Base-by-base conservation (phyloP, 2,113 vertebrate genomes). In the Boulengeromyrus knoepffleri region DNA sequence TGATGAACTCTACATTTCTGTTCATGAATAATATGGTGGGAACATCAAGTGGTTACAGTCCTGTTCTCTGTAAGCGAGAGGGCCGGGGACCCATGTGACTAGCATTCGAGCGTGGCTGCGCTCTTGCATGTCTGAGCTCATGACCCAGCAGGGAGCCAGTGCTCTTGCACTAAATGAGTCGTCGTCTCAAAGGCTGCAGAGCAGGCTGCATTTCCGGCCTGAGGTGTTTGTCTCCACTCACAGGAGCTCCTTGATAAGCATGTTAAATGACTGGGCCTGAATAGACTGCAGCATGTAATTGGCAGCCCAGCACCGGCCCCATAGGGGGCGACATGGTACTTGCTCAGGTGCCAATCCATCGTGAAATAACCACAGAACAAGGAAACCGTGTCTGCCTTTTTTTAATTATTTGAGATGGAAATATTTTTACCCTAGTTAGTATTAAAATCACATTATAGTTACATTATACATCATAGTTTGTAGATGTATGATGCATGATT, bases 211-310 rank as follows among this genome's bases (percentile, higher is more conserved):
- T 80, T 42, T 80, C 74, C 27, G 70, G 27, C 36, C 74, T 80
- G 74, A 80, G n/a, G 36, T 80, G 62, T 70, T 70, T 31, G n/a
- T 70, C 62, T 70, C 62, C n/a, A 92, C 92, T 95, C 93, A 95
- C 95, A 94, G 93, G 91, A 90, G 90, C 85, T 92, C 92, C 94
- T 95, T 95, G 93, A 95, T 95, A 95, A 95, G 94, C 92, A 89
- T 91, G 92, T 95, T 96, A 95, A 92, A 93, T 85, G 93, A 94
- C 95, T 95, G 94, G 87, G 93, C 92, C 92, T 42, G 90, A 93
- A 93, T 94, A 95, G 93, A 95, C 93, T 94, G 92, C 92, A 93
- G 92, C 74, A 95, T 95, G 94, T 95, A 94, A 94, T 94, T 77
- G 74, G 91, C 90, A 90, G 92, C 91, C 92, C 92, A 95, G 94